phyloP scores from a whole-genome alignment of 1,140 invertebrate species.

The Drosophila kurseongensis region DNA sequence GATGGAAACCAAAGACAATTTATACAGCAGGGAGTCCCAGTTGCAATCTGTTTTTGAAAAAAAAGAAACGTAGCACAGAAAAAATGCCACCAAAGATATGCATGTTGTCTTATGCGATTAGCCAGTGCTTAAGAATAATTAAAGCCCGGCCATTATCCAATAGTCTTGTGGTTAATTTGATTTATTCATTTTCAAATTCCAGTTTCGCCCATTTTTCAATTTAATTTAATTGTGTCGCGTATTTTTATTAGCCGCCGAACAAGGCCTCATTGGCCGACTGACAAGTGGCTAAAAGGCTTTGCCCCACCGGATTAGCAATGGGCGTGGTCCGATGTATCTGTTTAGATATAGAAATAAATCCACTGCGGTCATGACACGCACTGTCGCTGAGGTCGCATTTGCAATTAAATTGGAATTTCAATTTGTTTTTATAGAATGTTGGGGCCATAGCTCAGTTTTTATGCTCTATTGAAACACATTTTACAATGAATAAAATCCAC shows the following conservation, averaged over 20 bases:
- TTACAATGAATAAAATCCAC: not conserved
- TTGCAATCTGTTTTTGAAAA: not conserved
- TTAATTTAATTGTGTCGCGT: slow-evolving; percentile 61
- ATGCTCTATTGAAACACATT: not conserved
- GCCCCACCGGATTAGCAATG: slow-evolving; percentile 2
- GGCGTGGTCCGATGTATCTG: slow-evolving; percentile 17
- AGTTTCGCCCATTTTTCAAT: slow-evolving; percentile 29
- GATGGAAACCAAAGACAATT: slow-evolving; percentile 28
- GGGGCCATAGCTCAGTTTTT: not conserved
- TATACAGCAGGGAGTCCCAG: slow-evolving; percentile 18
- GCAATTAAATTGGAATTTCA: slow-evolving; percentile 29
- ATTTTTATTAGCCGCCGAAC: slow-evolving; percentile 42
- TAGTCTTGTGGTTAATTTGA: slow-evolving; percentile 9
- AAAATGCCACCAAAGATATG: slow-evolving; percentile 8
- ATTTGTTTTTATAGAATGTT: not conserved
- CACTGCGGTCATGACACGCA: slow-evolving; percentile 29
- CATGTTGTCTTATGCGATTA: slow-evolving; percentile 21
- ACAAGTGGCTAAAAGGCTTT: slow-evolving; percentile 17
- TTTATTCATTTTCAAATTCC: slow-evolving; percentile 37
- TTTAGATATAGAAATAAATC: slow-evolving; percentile 6
- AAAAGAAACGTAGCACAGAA: too few species aligned
- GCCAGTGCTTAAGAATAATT: slow-evolving; percentile 29
- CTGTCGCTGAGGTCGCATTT: slow-evolving; percentile 29
- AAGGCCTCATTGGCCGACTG: slow-evolving; percentile 25
- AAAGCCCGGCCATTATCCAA: slow-evolving; percentile 22